Evolutionary conservation across 1,140 invertebrate genomes (phyloP).

Genomic region (Euwallacea fornicatus): DNA sequence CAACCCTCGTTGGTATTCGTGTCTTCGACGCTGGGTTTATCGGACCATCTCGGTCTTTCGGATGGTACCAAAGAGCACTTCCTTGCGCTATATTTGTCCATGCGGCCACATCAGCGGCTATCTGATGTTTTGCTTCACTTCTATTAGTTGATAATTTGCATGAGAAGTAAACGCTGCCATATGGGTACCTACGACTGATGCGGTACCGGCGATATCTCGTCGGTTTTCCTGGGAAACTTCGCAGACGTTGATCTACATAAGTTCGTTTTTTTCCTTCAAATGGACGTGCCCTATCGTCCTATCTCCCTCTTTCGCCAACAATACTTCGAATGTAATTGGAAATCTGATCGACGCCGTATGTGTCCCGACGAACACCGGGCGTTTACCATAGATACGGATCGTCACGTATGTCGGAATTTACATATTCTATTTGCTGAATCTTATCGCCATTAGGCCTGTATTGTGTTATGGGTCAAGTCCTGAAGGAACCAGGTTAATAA

Average conservation of each 20-base stretch:
- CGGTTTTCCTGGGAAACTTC: conserved; percentile 29
- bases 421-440: conserved; percentile 38
- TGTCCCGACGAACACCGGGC: conserved; percentile 28
- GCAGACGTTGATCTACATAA: conserved; percentile 7
- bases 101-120: neutral
- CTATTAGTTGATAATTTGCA: conserved; percentile 31
- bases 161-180: conserved; percentile 20
- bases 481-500: conserved; percentile 13
- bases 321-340: conserved; percentile 36
- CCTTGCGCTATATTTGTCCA: conserved; percentile 7
- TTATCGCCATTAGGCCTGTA: conserved; percentile 30
- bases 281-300: conserved; percentile 15
- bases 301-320: conserved; percentile 21
- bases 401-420: conserved; percentile 36
- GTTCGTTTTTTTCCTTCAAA: neutral
- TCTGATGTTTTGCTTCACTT: conserved; percentile 8
- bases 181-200: conserved; percentile 26
- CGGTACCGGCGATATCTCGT: conserved; percentile 18
- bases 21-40: neutral
- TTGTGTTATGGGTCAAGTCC: conserved; percentile 27
- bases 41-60: neutral
- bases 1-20: conserved; percentile 19
- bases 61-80: neutral
- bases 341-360: conserved; percentile 34
- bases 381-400: conserved; percentile 36